Evolutionary conservation across 2,113 vertebrate genomes (phyloP).

Genomic region (Macquaria ambigua): DNA sequence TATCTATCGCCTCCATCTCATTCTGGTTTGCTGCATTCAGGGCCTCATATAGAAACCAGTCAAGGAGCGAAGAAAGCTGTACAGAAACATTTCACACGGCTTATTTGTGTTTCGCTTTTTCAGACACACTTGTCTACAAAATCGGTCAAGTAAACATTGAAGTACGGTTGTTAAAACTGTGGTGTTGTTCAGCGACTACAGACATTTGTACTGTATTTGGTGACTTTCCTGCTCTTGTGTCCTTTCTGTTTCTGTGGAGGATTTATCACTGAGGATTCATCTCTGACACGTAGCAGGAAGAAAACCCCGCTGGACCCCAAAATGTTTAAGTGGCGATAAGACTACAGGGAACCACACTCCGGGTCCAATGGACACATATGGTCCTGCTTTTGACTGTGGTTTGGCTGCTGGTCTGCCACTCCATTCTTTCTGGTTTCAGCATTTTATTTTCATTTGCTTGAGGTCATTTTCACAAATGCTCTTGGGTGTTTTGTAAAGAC

Average conservation of each 20-base stretch:
- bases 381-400: conserved; percentile 69
- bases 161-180: neutral
- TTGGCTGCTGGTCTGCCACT: conserved; percentile 54
- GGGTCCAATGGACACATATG: conserved; percentile 62
- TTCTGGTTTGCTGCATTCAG: conserved; percentile 36
- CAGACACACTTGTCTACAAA: neutral
- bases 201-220: neutral
- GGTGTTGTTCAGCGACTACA: neutral
- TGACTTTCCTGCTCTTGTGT: neutral
- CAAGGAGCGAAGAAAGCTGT: neutral
- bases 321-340: conserved; percentile 56
- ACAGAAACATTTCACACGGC: conserved; percentile 16
- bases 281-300: conserved; percentile 35
- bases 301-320: neutral
- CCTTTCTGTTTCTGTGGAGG: conserved; percentile 8
- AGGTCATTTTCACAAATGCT: conserved; percentile 51
- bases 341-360: conserved; percentile 37
- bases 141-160: neutral
- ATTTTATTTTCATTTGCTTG: conserved; percentile 65
- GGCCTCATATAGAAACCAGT: conserved; percentile 13
- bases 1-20: conserved; percentile 62
- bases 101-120: neutral
- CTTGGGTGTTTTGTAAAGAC: conserved; percentile 26
- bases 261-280: conserved; percentile 43
- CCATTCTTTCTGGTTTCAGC: conserved; percentile 56